Evolutionary conservation across 2,113 vertebrate species (phyloP), one percentile per base, ranked within the genome.

Genomic region (Rhinoptilus africanus): DNA sequence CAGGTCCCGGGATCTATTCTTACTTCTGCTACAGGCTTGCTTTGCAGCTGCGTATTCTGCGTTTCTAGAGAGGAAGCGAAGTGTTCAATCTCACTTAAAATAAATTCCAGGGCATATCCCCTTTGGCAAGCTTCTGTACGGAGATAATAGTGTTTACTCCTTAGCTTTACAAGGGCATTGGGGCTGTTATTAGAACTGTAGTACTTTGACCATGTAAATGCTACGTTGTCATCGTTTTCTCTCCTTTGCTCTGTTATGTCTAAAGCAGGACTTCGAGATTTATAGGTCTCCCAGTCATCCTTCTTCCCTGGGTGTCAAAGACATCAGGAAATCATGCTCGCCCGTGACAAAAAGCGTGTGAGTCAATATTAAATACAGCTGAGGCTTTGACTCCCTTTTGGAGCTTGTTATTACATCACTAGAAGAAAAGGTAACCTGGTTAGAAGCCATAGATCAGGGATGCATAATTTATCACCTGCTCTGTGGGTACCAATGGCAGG

Each of bases 171-270:
- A 47, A 88, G 88, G 62, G 32, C 83, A 73, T 76, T 85, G n/a
- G 23, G 77, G 41, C 74, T 88, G 82, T 53, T 83, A 92, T 62
- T 92, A 92, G 88, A 88, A 62, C 62, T 76, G 71, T 54, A 94
- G 97, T 79, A 97, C 95, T 97, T 97, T 96, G 96, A 88, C 93
- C 95, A 32, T 51, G 84, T 57, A 96, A 88, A 95, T 88, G 81
- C 81, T 87, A 78, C 10, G 53, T 73, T 83, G 87, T 89, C 94
- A 89, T 89, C 60, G 91, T 93, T 92, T 88, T 90, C 60, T 94
- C 76, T 89, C 80, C 89, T 95, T 87, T 17, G 0, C 39, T 91
- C 76, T 64, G 24, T 34, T 67, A 67, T 51, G 43, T 78, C 56
- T 76, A 24, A 87, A 81, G 45, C 10, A 68, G 83, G 86, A 94